These are phyloP conservation scores for Mus musculus DNA, from an alignment of 2,113 vertebrate species.

Conservation along the genomic window DNA sequence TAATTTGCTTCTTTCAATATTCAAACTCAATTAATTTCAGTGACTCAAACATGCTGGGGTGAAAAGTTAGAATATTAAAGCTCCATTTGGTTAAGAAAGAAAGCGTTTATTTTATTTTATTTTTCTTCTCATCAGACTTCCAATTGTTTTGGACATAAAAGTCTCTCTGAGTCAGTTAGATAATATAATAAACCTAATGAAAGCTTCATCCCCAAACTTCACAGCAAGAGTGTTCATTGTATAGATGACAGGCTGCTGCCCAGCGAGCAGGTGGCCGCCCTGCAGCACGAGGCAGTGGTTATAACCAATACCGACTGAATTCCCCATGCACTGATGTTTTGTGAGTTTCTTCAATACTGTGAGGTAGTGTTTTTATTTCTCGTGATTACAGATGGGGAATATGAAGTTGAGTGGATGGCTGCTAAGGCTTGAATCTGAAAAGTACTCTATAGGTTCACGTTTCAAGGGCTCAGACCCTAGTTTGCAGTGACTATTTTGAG, in stretches of 20 bases:
- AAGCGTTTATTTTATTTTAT: not conserved
- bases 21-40: constrained; percentile 74
- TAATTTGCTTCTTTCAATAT: constrained; percentile 72
- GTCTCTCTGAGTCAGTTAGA: constrained; percentile 47
- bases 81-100: constrained; percentile 73
- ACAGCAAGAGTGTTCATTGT: not conserved
- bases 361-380: not conserved
- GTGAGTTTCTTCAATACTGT: constrained; percentile 11
- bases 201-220: constrained; percentile 12
- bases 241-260: not conserved
- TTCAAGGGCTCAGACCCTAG: not conserved
- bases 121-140: constrained; percentile 42
- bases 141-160: constrained; percentile 48
- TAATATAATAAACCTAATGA: constrained; percentile 43
- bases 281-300: not conserved
- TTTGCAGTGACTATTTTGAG: not conserved
- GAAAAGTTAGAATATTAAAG: constrained; percentile 71
- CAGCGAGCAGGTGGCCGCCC: not conserved
- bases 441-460: not conserved
- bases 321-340: not conserved
- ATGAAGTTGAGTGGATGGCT: not conserved
- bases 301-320: not conserved
- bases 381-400: not conserved
- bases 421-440: not conserved
- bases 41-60: constrained; percentile 72